Conservation (phyloP, 1,140 invertebrate genomes). For the Calephelis virginiensis region DNA sequence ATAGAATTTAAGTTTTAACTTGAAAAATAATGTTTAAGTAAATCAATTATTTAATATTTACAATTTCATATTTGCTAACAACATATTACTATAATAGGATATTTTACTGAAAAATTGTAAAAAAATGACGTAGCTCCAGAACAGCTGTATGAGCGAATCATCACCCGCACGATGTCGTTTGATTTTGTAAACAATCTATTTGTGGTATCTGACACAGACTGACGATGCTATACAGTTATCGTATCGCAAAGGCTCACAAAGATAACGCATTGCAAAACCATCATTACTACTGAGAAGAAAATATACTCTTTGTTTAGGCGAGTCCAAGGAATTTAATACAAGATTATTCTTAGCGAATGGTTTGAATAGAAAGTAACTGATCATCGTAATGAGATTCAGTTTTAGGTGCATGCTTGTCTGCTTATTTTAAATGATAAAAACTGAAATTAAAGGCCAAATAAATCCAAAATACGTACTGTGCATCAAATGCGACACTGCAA, state of each 20-base stretch:
- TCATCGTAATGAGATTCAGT: not conserved
- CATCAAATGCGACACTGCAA: conserved; percentile 54
- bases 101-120: not conserved
- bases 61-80: conserved; percentile 6
- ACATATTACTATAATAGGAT: not conserved
- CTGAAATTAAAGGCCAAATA: not conserved
- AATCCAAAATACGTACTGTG: conserved; percentile 51
- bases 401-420: not conserved
- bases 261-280: not conserved
- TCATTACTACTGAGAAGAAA: not conserved
- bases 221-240: conserved; percentile 31
- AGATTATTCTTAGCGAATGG: not conserved
- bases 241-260: conserved; percentile 17
- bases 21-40: no score
- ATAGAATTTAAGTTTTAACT: no score
- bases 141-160: conserved; percentile 20
- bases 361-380: not conserved
- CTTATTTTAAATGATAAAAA: not conserved
- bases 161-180: conserved; percentile 15
- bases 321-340: conserved; percentile 10
- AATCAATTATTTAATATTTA: not conserved
- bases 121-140: not conserved
- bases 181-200: conserved; percentile 37
- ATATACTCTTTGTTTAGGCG: conserved; percentile 11
- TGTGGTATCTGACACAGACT: conserved; percentile 38